phyloP scores from a whole-genome alignment of 2,113 vertebrate species.

The Anguilla japonica region DNA sequence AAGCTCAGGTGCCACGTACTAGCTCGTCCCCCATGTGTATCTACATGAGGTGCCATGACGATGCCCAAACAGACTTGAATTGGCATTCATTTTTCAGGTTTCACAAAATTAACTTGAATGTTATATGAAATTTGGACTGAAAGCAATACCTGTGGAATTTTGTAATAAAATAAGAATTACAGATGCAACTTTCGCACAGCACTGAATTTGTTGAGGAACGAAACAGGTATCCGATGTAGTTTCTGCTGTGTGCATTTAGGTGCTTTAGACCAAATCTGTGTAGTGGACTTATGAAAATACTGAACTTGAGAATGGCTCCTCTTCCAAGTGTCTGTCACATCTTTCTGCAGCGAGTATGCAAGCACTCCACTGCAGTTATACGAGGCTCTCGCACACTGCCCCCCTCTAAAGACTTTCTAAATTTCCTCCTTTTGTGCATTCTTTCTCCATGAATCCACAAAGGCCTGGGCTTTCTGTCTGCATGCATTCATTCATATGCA shows the following conservation, averaged over 20 bases:
- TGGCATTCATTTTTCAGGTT: slow-evolving; percentile 30
- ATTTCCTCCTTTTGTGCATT: neutral
- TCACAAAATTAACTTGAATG: neutral
- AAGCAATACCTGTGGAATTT: no score
- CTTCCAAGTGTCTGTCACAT: no score
- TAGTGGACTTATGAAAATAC: neutral
- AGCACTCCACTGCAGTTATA: no score
- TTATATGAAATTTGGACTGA: no score
- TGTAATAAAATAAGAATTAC: no score
- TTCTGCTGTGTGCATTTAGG: slow-evolving; percentile 1
- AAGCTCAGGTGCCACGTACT: slow-evolving; percentile 17
- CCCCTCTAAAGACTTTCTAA: neutral
- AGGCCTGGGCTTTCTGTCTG: slow-evolving; percentile 6
- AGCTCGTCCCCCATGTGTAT: slow-evolving; percentile 25
- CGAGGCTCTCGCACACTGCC: no score
- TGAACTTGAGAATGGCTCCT: neutral
- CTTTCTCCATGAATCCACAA: neutral
- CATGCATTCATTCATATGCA: neutral
- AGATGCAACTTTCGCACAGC: no score
- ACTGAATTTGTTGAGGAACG: no score
- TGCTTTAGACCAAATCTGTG: slow-evolving; percentile 13
- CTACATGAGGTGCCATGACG: slow-evolving; percentile 18
- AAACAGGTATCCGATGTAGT: neutral
- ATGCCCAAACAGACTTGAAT: slow-evolving; percentile 29
- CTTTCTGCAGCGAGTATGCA: no score